Evolutionary conservation across 92 coral and sea anemone genomes (phyloP).

Genomic region (Micromussa lordhowensis): DNA sequence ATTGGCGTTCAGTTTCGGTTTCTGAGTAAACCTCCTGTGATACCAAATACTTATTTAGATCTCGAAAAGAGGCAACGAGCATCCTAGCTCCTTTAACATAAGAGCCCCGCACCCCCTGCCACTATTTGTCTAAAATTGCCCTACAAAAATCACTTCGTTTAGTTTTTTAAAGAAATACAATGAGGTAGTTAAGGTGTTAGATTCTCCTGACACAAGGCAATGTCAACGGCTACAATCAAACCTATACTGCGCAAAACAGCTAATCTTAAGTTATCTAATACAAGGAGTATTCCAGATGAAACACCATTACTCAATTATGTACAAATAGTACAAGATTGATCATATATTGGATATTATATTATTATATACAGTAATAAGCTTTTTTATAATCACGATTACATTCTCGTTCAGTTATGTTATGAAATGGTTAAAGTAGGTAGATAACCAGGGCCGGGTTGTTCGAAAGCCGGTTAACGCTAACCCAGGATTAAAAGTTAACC

Average conservation of each 20-base stretch:
- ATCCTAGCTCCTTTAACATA: too few relatives aligned
- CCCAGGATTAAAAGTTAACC: too few relatives aligned
- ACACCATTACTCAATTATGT: constrained; percentile 25
- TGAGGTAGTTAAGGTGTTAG: neutral
- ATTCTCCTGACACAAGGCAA: neutral
- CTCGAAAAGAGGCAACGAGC: too few relatives aligned
- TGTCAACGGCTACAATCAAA: neutral
- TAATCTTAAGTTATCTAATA: neutral
- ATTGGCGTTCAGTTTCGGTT: too few relatives aligned
- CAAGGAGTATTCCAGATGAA: neutral
- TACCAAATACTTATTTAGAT: too few relatives aligned
- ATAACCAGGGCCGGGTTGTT: neutral
- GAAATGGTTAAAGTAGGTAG: neutral
- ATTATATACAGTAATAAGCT: constrained; percentile 40
- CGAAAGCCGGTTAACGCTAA: too few relatives aligned
- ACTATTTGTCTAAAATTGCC: neutral
- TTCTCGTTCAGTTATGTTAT: neutral
- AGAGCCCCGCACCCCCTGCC: neutral
- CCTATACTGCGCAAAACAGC: neutral
- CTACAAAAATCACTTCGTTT: neutral
- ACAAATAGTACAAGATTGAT: constrained; percentile 11
- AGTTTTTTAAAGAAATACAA: neutral
- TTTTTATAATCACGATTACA: constrained; percentile 23
- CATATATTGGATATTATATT: constrained; percentile 38
- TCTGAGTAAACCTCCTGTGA: too few relatives aligned